A percentile compares a stretch with the other conserved stretches of the same genome.
phyloP scores from a whole-genome alignment of 2,888 invertebrate species.

The Pardosa pseudoannulata region DNA sequence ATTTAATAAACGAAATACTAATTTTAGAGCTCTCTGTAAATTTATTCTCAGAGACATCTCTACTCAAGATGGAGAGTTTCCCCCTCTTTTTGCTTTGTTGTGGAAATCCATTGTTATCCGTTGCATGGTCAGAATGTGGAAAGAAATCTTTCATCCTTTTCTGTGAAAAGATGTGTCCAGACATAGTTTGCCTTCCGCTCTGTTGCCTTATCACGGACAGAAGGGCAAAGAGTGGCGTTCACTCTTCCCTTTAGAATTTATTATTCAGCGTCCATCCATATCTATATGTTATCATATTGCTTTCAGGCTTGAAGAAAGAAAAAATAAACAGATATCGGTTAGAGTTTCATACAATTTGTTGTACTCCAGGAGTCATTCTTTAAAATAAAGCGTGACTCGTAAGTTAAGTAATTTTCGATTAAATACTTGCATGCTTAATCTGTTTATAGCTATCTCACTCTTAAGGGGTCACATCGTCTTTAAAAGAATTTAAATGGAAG shows the following conservation, averaged over 20 bases:
- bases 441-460: no score
- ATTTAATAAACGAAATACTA: background rate
- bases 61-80: background rate
- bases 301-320: background rate
- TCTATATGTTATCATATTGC: background rate
- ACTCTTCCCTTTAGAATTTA: background rate
- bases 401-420: no score
- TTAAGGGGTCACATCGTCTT: no score
- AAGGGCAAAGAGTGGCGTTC: background rate
- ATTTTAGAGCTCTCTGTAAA: background rate
- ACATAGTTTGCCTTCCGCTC: slow-evolving; percentile 2
- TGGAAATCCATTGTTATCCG: background rate
- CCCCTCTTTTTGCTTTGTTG: slow-evolving; percentile 6
- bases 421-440: no score
- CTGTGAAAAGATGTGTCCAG: background rate
- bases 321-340: no score
- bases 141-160: slow-evolving; percentile 3
- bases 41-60: background rate
- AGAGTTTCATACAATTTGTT: no score
- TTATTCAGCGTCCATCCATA: background rate
- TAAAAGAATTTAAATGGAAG: no score
- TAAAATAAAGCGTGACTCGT: no score
- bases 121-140: background rate
- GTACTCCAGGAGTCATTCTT: no score
- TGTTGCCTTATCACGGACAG: background rate